Conservation (phyloP, 2,888 invertebrate genomes). For the Ormyrus nitidulus region DNA sequence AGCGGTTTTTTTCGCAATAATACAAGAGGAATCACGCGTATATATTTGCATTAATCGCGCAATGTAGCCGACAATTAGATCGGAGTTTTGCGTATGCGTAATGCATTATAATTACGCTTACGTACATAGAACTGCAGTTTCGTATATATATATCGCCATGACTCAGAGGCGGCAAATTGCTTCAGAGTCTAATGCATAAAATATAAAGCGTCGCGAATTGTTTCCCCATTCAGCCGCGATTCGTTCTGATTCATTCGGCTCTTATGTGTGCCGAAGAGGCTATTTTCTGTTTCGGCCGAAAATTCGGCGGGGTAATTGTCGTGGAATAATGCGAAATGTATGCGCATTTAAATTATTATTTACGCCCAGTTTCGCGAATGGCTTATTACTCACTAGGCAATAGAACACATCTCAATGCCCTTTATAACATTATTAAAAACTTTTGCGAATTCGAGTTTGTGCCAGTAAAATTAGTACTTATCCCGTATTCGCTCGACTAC, state of each 20-base stretch:
- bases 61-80: background rate
- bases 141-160: background rate
- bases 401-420: too few relatives aligned
- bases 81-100: background rate
- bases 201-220: conserved; percentile 47
- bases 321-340: conserved; percentile 4
- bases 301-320: background rate
- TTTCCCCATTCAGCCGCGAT: conserved; percentile 20
- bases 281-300: conserved; percentile 12
- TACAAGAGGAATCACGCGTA: background rate
- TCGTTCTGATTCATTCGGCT: conserved; percentile 27
- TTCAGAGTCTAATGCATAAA: conserved; percentile 43
- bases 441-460: too few relatives aligned
- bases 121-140: background rate
- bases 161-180: conserved; percentile 30
- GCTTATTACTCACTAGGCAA: too few relatives aligned
- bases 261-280: background rate
- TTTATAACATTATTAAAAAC: too few relatives aligned
- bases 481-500: too few relatives aligned
- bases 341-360: background rate
- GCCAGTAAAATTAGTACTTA: too few relatives aligned
- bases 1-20: background rate
- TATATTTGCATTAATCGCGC: background rate
- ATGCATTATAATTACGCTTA: background rate
- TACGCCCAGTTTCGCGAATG: too few relatives aligned